Conservation (phyloP, 2,113 vertebrate species). For the Todiramphus chloris region DNA sequence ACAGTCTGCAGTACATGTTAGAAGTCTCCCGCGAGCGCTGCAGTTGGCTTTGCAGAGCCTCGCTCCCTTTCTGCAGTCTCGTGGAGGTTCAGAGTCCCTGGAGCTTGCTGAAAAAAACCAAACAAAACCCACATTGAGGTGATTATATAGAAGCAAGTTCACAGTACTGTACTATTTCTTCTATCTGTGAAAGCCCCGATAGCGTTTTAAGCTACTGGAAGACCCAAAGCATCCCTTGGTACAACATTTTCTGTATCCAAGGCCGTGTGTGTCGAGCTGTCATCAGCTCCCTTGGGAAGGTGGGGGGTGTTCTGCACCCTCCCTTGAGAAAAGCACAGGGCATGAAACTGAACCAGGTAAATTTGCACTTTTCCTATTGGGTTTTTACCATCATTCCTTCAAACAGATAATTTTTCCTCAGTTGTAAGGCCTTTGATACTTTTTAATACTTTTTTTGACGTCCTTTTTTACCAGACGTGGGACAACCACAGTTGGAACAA, state of each 20-base stretch:
- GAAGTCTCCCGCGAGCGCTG: neutral
- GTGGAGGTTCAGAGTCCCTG: conserved; percentile 72
- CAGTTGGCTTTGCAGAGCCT: neutral
- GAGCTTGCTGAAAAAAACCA: conserved; percentile 78
- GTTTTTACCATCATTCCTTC: neutral
- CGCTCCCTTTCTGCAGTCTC: neutral
- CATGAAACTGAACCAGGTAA: neutral
- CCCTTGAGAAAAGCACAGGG: neutral
- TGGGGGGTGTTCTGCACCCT: neutral
- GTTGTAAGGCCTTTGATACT: neutral
- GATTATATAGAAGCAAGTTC: neutral
- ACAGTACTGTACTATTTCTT: neutral
- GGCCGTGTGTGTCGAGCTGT: neutral
- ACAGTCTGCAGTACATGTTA: neutral
- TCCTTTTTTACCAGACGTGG: neutral
- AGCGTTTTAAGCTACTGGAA: neutral
- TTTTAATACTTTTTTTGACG: neutral
- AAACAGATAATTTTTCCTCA: neutral
- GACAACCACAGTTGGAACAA: neutral
- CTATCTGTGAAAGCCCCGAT: neutral
- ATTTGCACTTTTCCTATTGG: neutral
- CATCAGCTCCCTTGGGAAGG: neutral
- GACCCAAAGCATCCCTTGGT: neutral
- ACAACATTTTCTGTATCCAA: neutral
- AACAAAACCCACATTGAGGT: neutral